phyloP scores from a whole-genome alignment of 2,113 vertebrate species.

The Myotis davidii region DNA sequence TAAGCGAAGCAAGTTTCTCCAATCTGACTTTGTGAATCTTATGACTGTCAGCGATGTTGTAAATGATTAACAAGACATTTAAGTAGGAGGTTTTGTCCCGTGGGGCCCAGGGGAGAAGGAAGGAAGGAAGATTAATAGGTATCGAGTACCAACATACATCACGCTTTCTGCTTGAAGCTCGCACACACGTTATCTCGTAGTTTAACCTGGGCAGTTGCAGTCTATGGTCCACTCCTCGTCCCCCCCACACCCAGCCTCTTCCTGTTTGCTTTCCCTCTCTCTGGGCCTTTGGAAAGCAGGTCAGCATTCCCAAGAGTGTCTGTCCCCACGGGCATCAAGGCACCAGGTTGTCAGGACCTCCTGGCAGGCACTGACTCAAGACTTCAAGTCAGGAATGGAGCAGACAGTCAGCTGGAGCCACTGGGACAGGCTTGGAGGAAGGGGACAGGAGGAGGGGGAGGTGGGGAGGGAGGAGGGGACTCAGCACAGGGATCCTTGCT shows the following conservation, averaged over 20 bases:
- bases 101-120: background rate
- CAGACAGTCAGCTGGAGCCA: background rate
- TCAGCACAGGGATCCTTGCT: background rate
- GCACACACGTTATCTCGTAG: background rate
- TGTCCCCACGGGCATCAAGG: background rate
- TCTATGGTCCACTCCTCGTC: background rate
- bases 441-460: no score
- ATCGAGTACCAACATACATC: background rate
- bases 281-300: background rate
- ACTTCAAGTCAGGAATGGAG: background rate
- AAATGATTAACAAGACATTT: slow-evolving; percentile 63
- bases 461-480: background rate
- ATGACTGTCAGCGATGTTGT: background rate
- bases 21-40: slow-evolving; percentile 54
- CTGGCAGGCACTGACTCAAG: background rate
- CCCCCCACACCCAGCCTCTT: background rate
- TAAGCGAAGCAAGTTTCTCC: background rate
- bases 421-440: background rate
- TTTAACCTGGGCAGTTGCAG: background rate
- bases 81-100: slow-evolving; percentile 30
- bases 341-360: background rate
- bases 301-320: background rate
- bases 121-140: slow-evolving; percentile 9
- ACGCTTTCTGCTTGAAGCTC: background rate
- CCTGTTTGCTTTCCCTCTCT: background rate